A percentile compares a stretch with the other conserved stretches of the same genome.
Evolutionary conservation across 2,113 vertebrate genomes (phyloP).

Genomic region (Tauraco erythrolophus): DNA sequence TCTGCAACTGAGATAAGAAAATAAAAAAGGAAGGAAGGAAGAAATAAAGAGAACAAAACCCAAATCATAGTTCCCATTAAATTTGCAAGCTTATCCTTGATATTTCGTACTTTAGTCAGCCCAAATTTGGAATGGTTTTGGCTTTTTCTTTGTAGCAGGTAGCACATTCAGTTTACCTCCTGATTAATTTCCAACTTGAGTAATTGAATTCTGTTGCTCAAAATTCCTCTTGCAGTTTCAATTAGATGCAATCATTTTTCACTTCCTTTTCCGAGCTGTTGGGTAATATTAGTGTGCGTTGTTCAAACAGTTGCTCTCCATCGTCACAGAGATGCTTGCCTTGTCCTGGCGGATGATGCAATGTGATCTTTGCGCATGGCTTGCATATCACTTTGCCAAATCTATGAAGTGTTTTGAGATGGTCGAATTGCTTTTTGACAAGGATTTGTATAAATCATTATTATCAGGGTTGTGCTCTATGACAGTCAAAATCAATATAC

Average conservation of each 20-base stretch:
- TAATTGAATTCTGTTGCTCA: conserved; percentile 9
- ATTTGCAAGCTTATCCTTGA: not conserved
- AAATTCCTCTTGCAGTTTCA: conserved; percentile 34
- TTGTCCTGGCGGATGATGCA: not conserved
- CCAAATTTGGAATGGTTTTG: not conserved
- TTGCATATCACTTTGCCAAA: not conserved
- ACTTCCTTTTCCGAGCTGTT: conserved; percentile 52
- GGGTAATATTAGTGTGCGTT: not conserved
- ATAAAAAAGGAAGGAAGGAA: not conserved
- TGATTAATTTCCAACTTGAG: not conserved
- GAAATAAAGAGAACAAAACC: not conserved
- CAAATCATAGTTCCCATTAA: not conserved
- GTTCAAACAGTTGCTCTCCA: conserved; percentile 16
- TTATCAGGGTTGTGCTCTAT: not conserved
- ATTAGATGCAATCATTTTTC: conserved; percentile 51
- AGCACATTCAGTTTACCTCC: not conserved
- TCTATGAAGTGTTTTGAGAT: not conserved
- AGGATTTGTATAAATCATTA: not conserved
- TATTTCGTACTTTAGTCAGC: not conserved
- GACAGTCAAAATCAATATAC: not conserved
- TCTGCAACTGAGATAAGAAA: not conserved
- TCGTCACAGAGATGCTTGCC: not conserved
- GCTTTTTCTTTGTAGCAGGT: not conserved
- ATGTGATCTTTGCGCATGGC: not conserved
- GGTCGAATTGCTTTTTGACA: not conserved